Conservation (phyloP, 2,888 invertebrate genomes). For the Minunthozetes semirufus region DNA sequence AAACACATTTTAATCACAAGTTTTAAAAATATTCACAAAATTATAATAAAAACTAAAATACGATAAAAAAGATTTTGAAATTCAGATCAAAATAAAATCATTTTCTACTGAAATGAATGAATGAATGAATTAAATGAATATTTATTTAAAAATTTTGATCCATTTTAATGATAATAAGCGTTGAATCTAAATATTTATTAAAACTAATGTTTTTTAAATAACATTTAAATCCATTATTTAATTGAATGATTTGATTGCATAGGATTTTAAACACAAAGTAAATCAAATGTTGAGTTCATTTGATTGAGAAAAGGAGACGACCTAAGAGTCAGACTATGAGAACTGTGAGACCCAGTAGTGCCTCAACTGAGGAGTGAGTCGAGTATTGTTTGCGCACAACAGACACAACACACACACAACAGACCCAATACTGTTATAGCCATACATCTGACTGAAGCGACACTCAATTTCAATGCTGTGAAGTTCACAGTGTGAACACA, state of each 20-base stretch:
- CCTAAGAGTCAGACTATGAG: background rate
- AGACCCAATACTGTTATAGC: background rate
- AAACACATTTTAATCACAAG: conserved; percentile 1
- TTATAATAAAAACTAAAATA: background rate
- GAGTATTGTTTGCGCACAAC: conserved; percentile 5
- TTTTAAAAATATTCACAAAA: background rate
- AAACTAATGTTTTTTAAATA: background rate
- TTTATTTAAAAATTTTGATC: background rate
- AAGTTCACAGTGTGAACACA: background rate
- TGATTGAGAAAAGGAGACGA: background rate
- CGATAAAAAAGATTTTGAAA: background rate
- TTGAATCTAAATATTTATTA: background rate
- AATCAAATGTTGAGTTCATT: background rate
- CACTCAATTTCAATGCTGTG: background rate
- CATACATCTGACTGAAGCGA: background rate
- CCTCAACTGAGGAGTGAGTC: no score
- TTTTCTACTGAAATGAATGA: no score
- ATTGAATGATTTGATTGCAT: conserved; percentile 6
- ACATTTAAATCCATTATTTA: background rate
- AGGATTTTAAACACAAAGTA: background rate
- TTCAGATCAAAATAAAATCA: background rate
- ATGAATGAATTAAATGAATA: background rate
- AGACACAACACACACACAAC: no score
- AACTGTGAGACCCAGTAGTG: background rate
- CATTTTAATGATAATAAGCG: background rate